Conservation (phyloP, 2,797 vertebrate genomes). For the Atherinosoma microstoma region DNA sequence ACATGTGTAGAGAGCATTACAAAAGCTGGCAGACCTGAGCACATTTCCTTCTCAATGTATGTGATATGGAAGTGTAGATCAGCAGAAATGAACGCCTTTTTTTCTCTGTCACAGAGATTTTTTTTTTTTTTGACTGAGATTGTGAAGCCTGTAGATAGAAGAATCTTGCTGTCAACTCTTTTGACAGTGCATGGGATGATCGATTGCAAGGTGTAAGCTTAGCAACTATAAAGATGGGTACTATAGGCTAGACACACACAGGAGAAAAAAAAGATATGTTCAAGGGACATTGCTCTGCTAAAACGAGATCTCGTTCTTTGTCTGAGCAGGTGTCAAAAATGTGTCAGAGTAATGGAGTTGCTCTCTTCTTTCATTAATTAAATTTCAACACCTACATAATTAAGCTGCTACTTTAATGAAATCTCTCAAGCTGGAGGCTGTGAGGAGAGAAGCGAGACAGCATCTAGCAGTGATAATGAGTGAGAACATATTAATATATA, state of each 20-base stretch:
- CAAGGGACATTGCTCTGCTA: slow-evolving; percentile 50
- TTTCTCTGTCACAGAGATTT: slow-evolving; percentile 29
- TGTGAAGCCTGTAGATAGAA: slow-evolving; percentile 30
- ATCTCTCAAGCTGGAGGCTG: slow-evolving; percentile 82
- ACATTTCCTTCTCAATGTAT: slow-evolving; percentile 9
- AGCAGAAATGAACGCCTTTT: slow-evolving; percentile 53
- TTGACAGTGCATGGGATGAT: slow-evolving; percentile 67
- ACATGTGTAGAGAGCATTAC: not conserved
- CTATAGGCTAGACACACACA: slow-evolving; percentile 32
- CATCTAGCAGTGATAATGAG: slow-evolving; percentile 82
- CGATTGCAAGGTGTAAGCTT: slow-evolving; percentile 63
- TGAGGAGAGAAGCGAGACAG: slow-evolving; percentile 72
- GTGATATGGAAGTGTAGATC: slow-evolving; percentile 35
- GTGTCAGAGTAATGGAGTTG: slow-evolving; percentile 84
- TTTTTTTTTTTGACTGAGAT: slow-evolving; percentile 11
- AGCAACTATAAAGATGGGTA: slow-evolving; percentile 53
- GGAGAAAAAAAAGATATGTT: slow-evolving; percentile 42
- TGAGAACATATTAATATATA: slow-evolving; percentile 80
- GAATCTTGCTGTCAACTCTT: slow-evolving; percentile 62
- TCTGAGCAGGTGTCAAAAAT: slow-evolving; percentile 72
- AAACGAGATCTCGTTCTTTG: slow-evolving; percentile 66
- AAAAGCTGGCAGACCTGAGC: slow-evolving; percentile 1
- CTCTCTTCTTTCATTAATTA: slow-evolving; percentile 88
- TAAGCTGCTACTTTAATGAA: slow-evolving; percentile 87
- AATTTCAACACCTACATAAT: slow-evolving; percentile 89